These are phyloP conservation scores for Micromys minutus DNA, from an alignment of 2,113 vertebrate species.

Conservation along the genomic window DNA sequence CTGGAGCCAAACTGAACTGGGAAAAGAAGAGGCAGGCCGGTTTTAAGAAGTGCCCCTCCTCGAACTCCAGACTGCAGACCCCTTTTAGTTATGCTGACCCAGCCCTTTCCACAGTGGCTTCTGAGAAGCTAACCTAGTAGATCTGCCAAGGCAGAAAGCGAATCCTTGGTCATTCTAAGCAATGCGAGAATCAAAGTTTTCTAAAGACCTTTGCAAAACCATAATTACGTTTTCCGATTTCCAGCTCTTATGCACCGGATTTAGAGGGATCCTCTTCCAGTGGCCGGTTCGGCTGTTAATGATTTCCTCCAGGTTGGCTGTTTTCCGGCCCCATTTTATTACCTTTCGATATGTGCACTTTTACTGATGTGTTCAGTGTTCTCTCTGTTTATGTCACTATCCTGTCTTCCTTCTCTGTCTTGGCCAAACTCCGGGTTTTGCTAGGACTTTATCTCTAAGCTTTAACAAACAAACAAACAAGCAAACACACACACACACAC, in stretches of 20 bases:
- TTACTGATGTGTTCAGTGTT: background rate
- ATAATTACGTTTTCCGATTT: background rate
- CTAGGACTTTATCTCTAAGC: background rate
- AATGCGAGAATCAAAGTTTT: conserved; percentile 15
- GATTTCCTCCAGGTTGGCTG: background rate
- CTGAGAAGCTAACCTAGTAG: background rate
- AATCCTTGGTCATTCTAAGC: background rate
- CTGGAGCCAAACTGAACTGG: conserved; percentile 44
- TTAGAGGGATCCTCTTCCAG: background rate
- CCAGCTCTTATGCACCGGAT: background rate
- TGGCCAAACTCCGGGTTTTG: background rate
- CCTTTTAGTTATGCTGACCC: background rate
- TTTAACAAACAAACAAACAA: too few relatives aligned
- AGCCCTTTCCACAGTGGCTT: background rate
- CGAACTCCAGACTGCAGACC: background rate
- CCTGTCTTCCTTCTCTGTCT: background rate
- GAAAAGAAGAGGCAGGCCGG: background rate
- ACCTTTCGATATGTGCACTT: background rate
- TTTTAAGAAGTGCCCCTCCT: background rate
- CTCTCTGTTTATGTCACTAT: background rate
- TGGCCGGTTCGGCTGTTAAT: background rate
- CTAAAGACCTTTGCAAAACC: background rate
- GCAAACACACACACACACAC: too few relatives aligned
- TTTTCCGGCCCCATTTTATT: conserved; percentile 6
- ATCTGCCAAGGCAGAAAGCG: background rate